These are phyloP conservation scores for Ammospiza nelsoni DNA, from an alignment of 2,113 vertebrate species.

Conservation along the genomic window DNA sequence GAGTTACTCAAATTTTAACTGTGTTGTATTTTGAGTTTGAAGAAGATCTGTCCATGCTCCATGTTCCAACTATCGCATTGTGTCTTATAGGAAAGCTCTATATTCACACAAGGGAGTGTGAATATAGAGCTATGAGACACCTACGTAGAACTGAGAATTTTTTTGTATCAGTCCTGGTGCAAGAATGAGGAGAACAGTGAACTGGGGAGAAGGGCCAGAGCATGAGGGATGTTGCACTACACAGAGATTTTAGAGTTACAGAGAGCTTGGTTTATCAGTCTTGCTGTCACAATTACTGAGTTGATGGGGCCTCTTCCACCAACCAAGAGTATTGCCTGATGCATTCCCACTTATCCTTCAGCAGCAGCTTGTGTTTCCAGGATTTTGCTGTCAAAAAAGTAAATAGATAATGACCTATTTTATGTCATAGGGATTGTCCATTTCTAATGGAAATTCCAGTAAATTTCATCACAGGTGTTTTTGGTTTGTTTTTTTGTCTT, in stretches of 20 bases:
- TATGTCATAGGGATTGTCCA: not conserved
- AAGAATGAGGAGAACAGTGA: not conserved
- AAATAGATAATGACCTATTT: not conserved
- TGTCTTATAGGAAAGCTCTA: not conserved
- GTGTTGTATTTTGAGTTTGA: not conserved
- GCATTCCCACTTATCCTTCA: not conserved
- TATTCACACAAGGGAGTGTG: not conserved
- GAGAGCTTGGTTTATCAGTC: not conserved
- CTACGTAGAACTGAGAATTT: not conserved
- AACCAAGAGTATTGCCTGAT: accelerated
- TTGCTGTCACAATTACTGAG: not conserved
- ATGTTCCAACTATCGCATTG: not conserved
- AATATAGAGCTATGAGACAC: not conserved
- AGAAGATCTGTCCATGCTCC: not conserved
- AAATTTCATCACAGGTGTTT: not conserved
- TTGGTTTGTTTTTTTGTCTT: not conserved
- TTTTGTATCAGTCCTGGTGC: not conserved
- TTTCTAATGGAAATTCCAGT: not conserved
- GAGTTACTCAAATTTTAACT: not conserved
- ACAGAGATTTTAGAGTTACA: not conserved
- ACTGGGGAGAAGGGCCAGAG: accelerated
- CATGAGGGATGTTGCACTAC: not conserved
- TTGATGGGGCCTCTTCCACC: not conserved
- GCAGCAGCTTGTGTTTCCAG: not conserved
- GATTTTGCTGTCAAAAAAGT: not conserved